These are phyloP conservation scores for Brachypalpus laphriformis DNA, from an alignment of 2,888 invertebrate species.

Conservation along the genomic window DNA sequence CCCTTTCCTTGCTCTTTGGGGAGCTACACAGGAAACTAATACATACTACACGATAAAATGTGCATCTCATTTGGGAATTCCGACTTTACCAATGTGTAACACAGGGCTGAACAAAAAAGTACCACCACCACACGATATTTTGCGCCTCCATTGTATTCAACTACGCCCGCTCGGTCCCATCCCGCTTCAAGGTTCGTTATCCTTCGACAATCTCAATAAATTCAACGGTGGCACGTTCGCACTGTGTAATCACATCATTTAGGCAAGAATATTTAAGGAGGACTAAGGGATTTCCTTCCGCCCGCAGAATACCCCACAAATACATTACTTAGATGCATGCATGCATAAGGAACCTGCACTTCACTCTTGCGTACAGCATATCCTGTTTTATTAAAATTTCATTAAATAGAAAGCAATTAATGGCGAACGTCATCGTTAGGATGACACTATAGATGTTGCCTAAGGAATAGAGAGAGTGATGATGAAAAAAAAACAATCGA, in stretches of 20 bases:
- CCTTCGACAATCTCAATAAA: slow-evolving; percentile 60
- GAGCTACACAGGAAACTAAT: slow-evolving; percentile 16
- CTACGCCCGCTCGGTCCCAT: neutral
- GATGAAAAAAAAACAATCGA: neutral
- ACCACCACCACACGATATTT: slow-evolving; percentile 5
- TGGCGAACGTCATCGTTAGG: slow-evolving; percentile 70
- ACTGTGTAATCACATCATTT: slow-evolving; percentile 57
- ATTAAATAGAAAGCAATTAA: slow-evolving; percentile 81
- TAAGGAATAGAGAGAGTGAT: neutral
- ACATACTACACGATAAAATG: slow-evolving; percentile 47
- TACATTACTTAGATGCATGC: slow-evolving; percentile 14
- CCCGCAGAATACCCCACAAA: neutral
- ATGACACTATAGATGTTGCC: slow-evolving; percentile 5
- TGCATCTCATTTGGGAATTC: slow-evolving; percentile 57
- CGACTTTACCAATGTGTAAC: slow-evolving; percentile 29
- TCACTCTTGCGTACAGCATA: slow-evolving; percentile 2
- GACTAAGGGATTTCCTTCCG: slow-evolving; percentile 45
- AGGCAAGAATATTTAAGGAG: slow-evolving; percentile 27
- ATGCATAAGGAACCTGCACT: neutral
- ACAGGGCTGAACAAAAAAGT: slow-evolving; percentile 20
- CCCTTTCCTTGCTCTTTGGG: slow-evolving; percentile 5
- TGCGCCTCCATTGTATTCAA: neutral
- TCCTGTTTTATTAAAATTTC: slow-evolving; percentile 80
- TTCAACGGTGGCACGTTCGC: slow-evolving; percentile 53
- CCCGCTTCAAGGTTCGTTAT: slow-evolving; percentile 21